Conservation (phyloP, 1,140 invertebrate genomes). For the Microplitis demolitor region DNA sequence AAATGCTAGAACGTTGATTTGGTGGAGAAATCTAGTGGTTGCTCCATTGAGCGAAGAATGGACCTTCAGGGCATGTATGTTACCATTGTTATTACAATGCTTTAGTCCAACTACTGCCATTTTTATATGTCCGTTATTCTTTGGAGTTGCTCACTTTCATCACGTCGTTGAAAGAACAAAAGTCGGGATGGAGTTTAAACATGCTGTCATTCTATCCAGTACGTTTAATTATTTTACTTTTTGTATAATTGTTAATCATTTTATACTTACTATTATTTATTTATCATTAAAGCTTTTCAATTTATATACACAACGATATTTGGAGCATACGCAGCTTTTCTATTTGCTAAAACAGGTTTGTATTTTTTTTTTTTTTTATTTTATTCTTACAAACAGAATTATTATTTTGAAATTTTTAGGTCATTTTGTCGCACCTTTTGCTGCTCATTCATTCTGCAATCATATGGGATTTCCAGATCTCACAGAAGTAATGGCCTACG, state of each 20-base stretch:
- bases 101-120: conserved; percentile 77
- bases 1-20: conserved; percentile 75
- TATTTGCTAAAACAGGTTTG: conserved; percentile 77
- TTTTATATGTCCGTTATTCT: conserved; percentile 88
- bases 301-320: conserved; percentile 90
- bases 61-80: conserved; percentile 92
- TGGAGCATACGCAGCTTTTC: conserved; percentile 89
- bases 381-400: conserved; percentile 4
- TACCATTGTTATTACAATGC: conserved; percentile 85
- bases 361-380: conserved; percentile 22
- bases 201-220: conserved; percentile 74
- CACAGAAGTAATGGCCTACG: conserved; percentile 73
- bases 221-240: conserved; percentile 49
- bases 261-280: background rate
- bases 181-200: conserved; percentile 69
- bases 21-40: conserved; percentile 88
- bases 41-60: conserved; percentile 95
- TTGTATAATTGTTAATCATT: background rate
- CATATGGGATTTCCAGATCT: conserved; percentile 95
- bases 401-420: conserved; percentile 61
- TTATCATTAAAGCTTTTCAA: conserved; percentile 74
- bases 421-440: conserved; percentile 85
- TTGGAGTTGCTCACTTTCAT: conserved; percentile 93
- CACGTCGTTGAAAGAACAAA: conserved; percentile 83
- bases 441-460: conserved; percentile 93